phyloP scores from a whole-genome alignment of 2,888 invertebrate genomes.

The Deladenus siricidicola region DNA sequence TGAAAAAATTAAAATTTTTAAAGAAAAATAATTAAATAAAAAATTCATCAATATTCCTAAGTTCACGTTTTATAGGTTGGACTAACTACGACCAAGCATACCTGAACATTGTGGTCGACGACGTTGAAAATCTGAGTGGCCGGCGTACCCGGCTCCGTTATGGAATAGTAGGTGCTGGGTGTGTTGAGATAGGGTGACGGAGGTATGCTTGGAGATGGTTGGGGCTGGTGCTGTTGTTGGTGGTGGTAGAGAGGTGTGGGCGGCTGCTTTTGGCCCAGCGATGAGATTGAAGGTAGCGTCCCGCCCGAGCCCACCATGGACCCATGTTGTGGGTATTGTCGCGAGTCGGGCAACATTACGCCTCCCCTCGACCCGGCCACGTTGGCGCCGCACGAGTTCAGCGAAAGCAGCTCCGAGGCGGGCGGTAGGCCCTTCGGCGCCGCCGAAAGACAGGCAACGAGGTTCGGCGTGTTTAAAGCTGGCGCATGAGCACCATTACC shows the following conservation, averaged over 20 bases:
- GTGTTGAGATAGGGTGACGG: slow-evolving; percentile 3
- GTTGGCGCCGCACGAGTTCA: neutral
- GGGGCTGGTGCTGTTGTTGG: neutral
- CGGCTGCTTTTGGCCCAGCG: slow-evolving; percentile 7
- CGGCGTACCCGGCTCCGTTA: slow-evolving; percentile 9
- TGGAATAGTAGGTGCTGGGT: slow-evolving; percentile 1
- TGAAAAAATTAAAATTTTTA: too few relatives aligned
- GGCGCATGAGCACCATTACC: neutral
- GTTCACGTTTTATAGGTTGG: too few relatives aligned
- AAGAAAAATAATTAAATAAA: too few relatives aligned
- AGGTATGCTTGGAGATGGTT: slow-evolving; percentile 10
- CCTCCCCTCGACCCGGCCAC: neutral
- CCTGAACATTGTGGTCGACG: neutral
- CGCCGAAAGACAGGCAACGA: neutral
- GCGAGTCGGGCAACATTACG: neutral
- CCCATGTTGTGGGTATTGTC: neutral
- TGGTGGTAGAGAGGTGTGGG: neutral
- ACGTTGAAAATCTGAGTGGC: neutral
- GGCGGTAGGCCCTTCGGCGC: neutral
- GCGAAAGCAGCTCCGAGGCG: slow-evolving; percentile 3
- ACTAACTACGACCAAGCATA: neutral
- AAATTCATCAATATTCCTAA: too few relatives aligned
- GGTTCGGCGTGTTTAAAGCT: neutral
- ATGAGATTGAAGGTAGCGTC: slow-evolving; percentile 13
- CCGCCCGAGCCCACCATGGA: too few relatives aligned